These are phyloP conservation scores for Cryptoblepharus egeriae DNA, from an alignment of 2,797 vertebrate species.

Conservation along the genomic window DNA sequence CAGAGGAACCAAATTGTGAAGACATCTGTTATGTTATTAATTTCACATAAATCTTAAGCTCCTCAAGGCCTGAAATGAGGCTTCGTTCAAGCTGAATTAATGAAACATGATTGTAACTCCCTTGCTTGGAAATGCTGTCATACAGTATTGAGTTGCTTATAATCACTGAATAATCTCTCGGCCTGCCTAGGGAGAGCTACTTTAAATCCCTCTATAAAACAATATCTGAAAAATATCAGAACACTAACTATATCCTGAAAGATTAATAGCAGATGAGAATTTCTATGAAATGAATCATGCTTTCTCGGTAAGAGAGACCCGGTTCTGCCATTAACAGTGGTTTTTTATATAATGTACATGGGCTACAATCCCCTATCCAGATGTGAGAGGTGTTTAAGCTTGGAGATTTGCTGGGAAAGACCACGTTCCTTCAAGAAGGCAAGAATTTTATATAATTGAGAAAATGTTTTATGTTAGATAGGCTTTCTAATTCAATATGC, in stretches of 20 bases:
- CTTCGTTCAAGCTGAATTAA: conserved; percentile 97
- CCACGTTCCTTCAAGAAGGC: conserved; percentile 59
- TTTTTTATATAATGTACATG: conserved; percentile 56
- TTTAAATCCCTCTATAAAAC: conserved; percentile 86
- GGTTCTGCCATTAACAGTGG: conserved; percentile 76
- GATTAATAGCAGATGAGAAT: conserved; percentile 86
- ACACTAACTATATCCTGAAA: conserved; percentile 86
- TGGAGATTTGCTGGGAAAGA: conserved; percentile 50
- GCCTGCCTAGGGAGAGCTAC: conserved; percentile 90
- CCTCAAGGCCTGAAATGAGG: conserved; percentile 94
- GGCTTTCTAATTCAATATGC: conserved; percentile 64
- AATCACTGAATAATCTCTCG: conserved; percentile 94
- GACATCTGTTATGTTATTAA: conserved; percentile 99
- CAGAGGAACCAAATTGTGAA: conserved; percentile 88
- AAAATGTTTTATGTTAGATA: conserved; percentile 57
- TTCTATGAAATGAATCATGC: conserved; percentile 84
- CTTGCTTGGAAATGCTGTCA: conserved; percentile 92
- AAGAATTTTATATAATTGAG: conserved; percentile 55
- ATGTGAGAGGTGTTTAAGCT: conserved; percentile 67
- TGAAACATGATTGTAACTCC: conserved; percentile 98
- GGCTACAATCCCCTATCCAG: conserved; percentile 64
- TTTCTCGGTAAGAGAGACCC: conserved; percentile 81
- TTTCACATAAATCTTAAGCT: conserved; percentile 99
- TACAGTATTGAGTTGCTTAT: conserved; percentile 94
- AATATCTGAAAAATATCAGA: conserved; percentile 92